Evolutionary conservation across 2,797 vertebrate species (phyloP), one percentile per base, ranked within the genome.

Genomic region (Novumbra hubbsi): DNA sequence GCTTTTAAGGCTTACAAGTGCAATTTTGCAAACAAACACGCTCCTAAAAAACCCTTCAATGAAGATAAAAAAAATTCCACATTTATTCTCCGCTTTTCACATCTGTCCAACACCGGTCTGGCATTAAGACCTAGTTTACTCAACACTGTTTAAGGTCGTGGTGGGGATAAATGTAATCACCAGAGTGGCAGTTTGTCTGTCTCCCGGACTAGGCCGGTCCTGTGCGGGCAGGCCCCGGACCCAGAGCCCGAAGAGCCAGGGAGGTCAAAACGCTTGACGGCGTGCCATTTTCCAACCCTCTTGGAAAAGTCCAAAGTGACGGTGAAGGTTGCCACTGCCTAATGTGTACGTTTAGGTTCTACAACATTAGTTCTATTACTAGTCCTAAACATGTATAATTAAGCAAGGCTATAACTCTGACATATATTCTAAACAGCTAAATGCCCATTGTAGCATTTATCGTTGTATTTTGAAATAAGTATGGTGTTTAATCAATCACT

Each of bases 231-330:
- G 30, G 65, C 32, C 65, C n/a, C 8, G 34, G 32, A 17, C 17
- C 65, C 19, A 67, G 34, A 34, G 14, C 32, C 17, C 17, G 65
- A 17, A 30, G 64, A 55, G n/a, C 19, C 52, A 21, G n/a, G 65
- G 65, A 67, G 65, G 65, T 67, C 65, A 67, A n/a, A 38, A 11
- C n/a, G 65, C n/a, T 67, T 67, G 34, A 32, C 27, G 32, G 32
- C 32, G 19, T 28, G 65, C 65, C 65, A 41, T 67, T 67, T 67
- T 38, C 65, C 65, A 41, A 67, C n/a, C 19, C 32, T 11, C 65
- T 64, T 28, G 27, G 30, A 65, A 32, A 65, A 65, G 27, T 30
- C 27, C 32, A 4, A 65, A 65, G 28, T 65, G 30, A 65, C 14
- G 28, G 16, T 65, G 63, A 32, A 19, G 30, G 7, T 65, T 65